Base-by-base conservation (phyloP, 2,797 vertebrate species). In the Syndactyla subalaris region DNA sequence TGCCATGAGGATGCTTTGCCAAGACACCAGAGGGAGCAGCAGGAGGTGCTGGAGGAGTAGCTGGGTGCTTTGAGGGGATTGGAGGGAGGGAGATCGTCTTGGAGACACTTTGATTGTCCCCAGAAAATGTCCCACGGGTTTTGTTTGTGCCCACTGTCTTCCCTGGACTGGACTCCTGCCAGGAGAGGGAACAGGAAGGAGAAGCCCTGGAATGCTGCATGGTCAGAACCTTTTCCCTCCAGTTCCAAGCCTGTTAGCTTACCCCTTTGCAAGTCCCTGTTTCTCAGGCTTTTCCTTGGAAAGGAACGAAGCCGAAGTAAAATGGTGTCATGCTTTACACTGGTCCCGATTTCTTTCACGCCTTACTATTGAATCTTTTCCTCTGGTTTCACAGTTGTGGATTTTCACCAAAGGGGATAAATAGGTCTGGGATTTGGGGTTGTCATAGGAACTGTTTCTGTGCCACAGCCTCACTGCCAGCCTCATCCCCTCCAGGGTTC, bases 401-500 rank as follows among this genome's bases (percentile, higher is more conserved):
- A 46, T 95, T 97, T 98, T 81, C 96, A 97, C 97, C 96, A 97
- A 93, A 88, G 51, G 79, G 79, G 89, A 90, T 93, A 93, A 94
- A 66, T 71, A 78, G 93, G 95, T 92, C 97, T 94, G 96, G 88
- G 93, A 93, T 97, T 97, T 95, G 88, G 91, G 58, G 98, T 98
- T 98, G 97, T 97, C 97, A 98, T 98, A 97, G 98, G 95, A 98
- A 98, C 98, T 52, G 88, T 34, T 91, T 75, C 5, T 39, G 67
- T 85, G 89, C 71, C 18, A 27, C 74, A 87, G 89, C 85, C 92
- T 89, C 45, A 1, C 38, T 45, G 73, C 45, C 86, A 67, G 68
- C 73, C 46, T 68, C 0, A 0, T 76, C 75, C 74, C 72, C 74
- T 39, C 49, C 68, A 4, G 27, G 57, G 65, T 38, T 92, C 73